Percentiles rank a stretch among this genome's conserved stretches.
Evolutionary conservation across 2,888 invertebrate genomes (phyloP).

Genomic region (Limulus polyphemus): DNA sequence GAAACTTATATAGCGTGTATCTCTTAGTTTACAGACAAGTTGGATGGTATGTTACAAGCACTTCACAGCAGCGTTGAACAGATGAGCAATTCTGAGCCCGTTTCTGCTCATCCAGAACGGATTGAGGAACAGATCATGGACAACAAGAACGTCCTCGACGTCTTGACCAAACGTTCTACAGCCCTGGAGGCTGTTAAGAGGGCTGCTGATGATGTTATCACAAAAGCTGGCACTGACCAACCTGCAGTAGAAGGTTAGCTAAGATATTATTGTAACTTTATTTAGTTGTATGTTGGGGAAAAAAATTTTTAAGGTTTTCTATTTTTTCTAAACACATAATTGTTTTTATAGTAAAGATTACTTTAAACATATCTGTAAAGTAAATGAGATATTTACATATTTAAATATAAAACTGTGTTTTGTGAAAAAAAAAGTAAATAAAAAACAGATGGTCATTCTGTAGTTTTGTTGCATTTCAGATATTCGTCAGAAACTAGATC

Average conservation of each 20-base stretch:
- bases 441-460: no score
- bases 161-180: conserved; percentile 72
- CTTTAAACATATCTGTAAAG: no score
- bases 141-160: conserved; percentile 75
- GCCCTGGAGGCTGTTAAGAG: conserved; percentile 81
- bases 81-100: conserved; percentile 69
- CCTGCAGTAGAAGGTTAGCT: conserved; percentile 57
- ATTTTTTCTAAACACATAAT: no score
- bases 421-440: no score
- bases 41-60: conserved; percentile 91
- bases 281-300: no score
- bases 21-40: conserved; percentile 80
- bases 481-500: conserved; percentile 80
- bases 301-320: no score
- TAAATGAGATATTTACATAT: no score
- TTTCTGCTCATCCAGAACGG: conserved; percentile 90
- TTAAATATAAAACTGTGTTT: no score
- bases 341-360: no score
- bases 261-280: no score
- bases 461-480: conserved; percentile 40
- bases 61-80: conserved; percentile 71
- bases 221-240: conserved; percentile 74
- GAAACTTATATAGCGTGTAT: conserved; percentile 40
- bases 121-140: conserved; percentile 92
- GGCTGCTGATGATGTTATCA: conserved; percentile 87